These are phyloP conservation scores for Hedya salicella DNA, from an alignment of 2,888 invertebrate species.

Conservation along the genomic window DNA sequence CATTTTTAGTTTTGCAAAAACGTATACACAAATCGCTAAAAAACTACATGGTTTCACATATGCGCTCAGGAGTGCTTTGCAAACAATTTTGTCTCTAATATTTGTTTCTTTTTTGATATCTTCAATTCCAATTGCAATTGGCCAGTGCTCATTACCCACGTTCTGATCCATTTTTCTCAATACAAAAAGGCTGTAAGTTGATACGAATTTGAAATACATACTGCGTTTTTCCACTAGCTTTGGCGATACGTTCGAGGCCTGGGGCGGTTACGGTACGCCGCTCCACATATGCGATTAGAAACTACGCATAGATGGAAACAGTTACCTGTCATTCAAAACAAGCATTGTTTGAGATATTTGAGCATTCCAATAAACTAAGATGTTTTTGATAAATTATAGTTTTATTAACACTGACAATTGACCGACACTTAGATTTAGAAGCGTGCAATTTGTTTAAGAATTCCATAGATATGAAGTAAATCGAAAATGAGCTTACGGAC, in stretches of 20 bases:
- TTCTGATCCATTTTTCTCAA: neutral
- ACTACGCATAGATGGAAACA: conserved; percentile 75
- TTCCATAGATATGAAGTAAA: no score
- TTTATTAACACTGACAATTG: no score
- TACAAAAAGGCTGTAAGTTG: neutral
- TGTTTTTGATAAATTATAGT: neutral
- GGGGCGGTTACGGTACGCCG: conserved; percentile 72
- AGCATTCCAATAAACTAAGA: neutral
- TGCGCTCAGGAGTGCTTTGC: neutral
- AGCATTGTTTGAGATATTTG: conserved; percentile 45
- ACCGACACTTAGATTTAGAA: no score
- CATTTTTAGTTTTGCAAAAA: no score
- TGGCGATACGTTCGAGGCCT: conserved; percentile 50
- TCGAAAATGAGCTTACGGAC: no score
- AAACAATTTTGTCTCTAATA: neutral
- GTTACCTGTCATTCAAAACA: conserved; percentile 53
- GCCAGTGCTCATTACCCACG: conserved; percentile 9
- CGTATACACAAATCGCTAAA: no score
- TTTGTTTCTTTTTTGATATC: neutral
- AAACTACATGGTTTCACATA: no score
- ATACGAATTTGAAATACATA: neutral
- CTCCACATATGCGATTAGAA: conserved; percentile 76
- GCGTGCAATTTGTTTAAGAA: no score
- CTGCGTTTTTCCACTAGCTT: neutral
- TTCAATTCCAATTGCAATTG: conserved; percentile 6